Base-by-base conservation (phyloP, 1,140 invertebrate genomes). In the Dendroctonus ponderosae region DNA sequence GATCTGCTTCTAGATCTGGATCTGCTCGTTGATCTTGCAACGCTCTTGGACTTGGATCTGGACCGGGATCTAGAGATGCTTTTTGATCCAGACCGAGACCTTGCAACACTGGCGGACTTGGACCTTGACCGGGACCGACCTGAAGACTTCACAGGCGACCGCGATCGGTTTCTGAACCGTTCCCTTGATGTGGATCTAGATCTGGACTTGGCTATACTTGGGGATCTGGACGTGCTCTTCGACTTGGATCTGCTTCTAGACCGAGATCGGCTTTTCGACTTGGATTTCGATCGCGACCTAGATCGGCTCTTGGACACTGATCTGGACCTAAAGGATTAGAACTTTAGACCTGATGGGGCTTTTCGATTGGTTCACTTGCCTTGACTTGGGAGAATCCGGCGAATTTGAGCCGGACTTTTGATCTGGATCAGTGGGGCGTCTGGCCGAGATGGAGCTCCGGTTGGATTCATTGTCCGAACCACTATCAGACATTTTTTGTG, bases 151-250 rank as follows among this genome's bases (percentile, higher is more conserved):
- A 59, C 62, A 7, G 14, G 14, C 39, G 62, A 59, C 44, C 59
- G 58, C n/a, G 63, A 46, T 9, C 40, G 14, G 50, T 62, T 65
- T 38, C 42, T 68, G 7, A 61, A 68, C 7, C 61, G 49, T 8
- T 60, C 62, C 44, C 54, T 62, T 12, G 67, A 57, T 54, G 39
- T 51, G 5, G 54, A 60, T 39, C 57, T 58, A 52, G 61, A 64
- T 54, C 44, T 68, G 37, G 56, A 59, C 40, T 40, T 50, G 12
- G 52, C 41, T 42, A 42, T 59, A 8, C 80, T 82, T 15, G 76
- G 74, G 7, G 79, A 80, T 62, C 74, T 71, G 3, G 77, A 79
- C 14, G 72, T 49, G 7, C 79, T 80, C 43, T 74, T 71, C 8
- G 75, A 76, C 46, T 74, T 56, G 38, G 75, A 76, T 40, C 72